Evolutionary conservation across 2,888 invertebrate species (phyloP), one percentile per base, ranked within the genome.

Genomic region (Dryobotodes eremita): DNA sequence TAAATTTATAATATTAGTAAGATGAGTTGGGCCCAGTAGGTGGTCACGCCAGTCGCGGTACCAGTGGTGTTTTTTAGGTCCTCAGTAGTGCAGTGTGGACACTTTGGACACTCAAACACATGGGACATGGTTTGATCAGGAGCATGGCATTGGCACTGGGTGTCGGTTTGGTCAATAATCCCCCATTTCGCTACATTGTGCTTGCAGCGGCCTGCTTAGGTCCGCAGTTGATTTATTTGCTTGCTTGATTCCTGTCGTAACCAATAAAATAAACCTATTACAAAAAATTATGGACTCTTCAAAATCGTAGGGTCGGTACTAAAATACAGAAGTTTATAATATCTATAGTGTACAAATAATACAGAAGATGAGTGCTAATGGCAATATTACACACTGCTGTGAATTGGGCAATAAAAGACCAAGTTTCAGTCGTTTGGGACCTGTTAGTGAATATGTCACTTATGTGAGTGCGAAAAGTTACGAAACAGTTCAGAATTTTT

Each of bases 361-460:
- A 55, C 17, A 66, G 48, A 64, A 73, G 53, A 86, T 75, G 10
- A 42, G 50, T 61, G 82, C 61, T 87, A 85, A 86, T 79, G 17
- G 53, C 48, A 42, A 73, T 70, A 71, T 70, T 84, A 81, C 73
- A 77, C 82, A 80, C 13, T 69, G 46, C 50, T 80, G 78, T 84
- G 72, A 88, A 84, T 86, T 84, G 71, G 50, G 70, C 73, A 82
- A 87, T 87, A 85, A 87, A 82, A 71, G 50, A 55, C 59, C 57
- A 78, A 57, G 77, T 78, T 79, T 59, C 81, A 75, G 71, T 42
- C 61, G 15, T 76, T 74, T n/a, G 55, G 1, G 42, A 74, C 31
- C 66, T 62, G 69, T 71, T 76, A 50, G 77, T 69, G 62, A 46
- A 75, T 65, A 31, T 71, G 59, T 64, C 59, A 71, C 59, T 36